Percentiles rank a stretch among this genome's conserved stretches.
Conservation (phyloP, 2,888 invertebrate species). For the Pseudanteris insignis region DNA sequence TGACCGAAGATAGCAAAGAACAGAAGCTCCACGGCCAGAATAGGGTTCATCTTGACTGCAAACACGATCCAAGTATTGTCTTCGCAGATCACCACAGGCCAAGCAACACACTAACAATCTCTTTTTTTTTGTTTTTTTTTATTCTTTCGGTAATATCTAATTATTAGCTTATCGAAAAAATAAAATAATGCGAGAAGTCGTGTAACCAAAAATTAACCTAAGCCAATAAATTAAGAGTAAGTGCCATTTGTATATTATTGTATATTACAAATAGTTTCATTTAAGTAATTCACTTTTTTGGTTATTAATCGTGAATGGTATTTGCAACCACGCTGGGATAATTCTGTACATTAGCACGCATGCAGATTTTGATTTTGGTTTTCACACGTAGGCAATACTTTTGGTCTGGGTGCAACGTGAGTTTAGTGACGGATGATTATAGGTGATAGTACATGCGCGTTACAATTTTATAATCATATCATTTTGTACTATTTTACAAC, state of each 20-base stretch:
- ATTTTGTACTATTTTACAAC: slow-evolving; percentile 42
- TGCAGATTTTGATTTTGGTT: too few relatives aligned
- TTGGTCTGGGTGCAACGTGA: slow-evolving; percentile 29
- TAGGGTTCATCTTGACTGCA: slow-evolving; percentile 90
- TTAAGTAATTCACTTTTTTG: too few relatives aligned
- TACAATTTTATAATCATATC: slow-evolving; percentile 31
- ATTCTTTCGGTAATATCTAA: too few relatives aligned
- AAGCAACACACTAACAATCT: slow-evolving; percentile 25
- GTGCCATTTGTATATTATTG: slow-evolving; percentile 33
- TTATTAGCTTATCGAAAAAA: too few relatives aligned
- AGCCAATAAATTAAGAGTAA: slow-evolving; percentile 20
- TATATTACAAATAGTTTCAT: too few relatives aligned
- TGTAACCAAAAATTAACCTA: slow-evolving; percentile 26
- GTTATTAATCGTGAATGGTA: slow-evolving; percentile 12
- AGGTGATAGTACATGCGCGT: slow-evolving; percentile 44
- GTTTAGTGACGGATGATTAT: slow-evolving; percentile 31
- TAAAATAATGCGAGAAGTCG: too few relatives aligned
- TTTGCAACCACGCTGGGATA: slow-evolving; percentile 17
- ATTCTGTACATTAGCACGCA: too few relatives aligned
- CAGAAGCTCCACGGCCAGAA: slow-evolving; percentile 94
- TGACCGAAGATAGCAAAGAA: slow-evolving; percentile 99
- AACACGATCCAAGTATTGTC: slow-evolving; percentile 50
- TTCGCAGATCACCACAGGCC: slow-evolving; percentile 22
- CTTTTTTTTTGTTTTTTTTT: slow-evolving; percentile 18
- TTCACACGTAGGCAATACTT: too few relatives aligned